Base-by-base conservation (phyloP, 2,797 vertebrate genomes). In the Lacerta bilineata region DNA sequence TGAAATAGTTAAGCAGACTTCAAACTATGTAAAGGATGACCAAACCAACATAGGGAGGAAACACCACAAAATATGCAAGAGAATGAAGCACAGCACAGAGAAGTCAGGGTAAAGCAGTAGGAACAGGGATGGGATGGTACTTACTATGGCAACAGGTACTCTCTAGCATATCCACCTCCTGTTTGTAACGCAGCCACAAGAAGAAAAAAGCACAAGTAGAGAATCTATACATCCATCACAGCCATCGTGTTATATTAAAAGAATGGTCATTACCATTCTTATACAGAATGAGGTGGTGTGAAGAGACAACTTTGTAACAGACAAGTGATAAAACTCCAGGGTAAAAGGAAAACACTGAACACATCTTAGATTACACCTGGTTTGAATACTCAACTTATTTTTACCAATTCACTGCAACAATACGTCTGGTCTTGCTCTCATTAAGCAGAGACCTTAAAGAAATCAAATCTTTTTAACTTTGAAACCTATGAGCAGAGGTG, bases 91-190 rank as follows among this genome's bases (percentile, higher is more conserved):
- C 97, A 98, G 98, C 98, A 95, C 85, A 89, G 86, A 93, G 92
- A 84, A 76, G 88, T 87, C 75, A 66, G 68, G 87, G 75, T 50
- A 27, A 50, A 93, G 89, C 91, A 92, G 88, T 66, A 75, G 91
- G 97, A 97, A 92, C 95, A 93, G 89, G 91, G 94, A 95, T 95
- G 91, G 92, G 94, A 96, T 95, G 97, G 96, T 99, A 99, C 99
- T 99, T 99, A 99, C 99, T 99, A 99, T 97, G 98, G 98, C 95
- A 99, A 98, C 98, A 99, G 99, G 99, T 99, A 99, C 97, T 99
- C 99, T 99, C 98, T 99, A 98, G 98, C 97, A 98, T 98, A 98
- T 98, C 99, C 98, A 97, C 98, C 98, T 99, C 98, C 99, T 98
- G 98, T 98, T 97, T 98, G 98, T 96, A 97, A 98, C 93, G 99